Base-by-base conservation (phyloP, 2,797 vertebrate species). In the Gambusia yucatana region DNA sequence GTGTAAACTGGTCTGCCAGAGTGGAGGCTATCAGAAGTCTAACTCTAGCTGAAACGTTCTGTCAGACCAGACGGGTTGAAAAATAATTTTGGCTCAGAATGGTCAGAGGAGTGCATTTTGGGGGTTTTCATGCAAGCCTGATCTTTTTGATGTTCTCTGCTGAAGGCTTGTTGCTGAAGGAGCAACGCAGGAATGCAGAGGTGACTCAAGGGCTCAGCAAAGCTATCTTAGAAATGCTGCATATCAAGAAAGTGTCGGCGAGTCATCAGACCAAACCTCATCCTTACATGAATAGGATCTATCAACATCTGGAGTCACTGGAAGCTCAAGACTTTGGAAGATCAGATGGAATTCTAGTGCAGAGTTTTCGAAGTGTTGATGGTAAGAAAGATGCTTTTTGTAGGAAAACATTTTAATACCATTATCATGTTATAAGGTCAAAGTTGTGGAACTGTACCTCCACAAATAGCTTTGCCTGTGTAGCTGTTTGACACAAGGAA, bases 221-320 rank as follows among this genome's bases (percentile, higher is more conserved):
- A 84, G 94, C 94, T 47, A 94, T 94, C 86, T 71, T 96, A 87
- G 95, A 96, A 87, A 95, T 96, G 95, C 82, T 96, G 1, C 95
- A 96, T 63, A 95, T 96, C 71, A 90, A 93, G 44, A 95, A 93
- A 82, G 88, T 96, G 59, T 95, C 94, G 1, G 88, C 87, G 0
- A 94, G 83, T 30, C 92, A 90, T 41, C 89, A 90, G 78, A 86
- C 85, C 6, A 92, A 93, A 83, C 93, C 94, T 1, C 96, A 96
- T 86, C 95, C 95, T 0, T 96, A 96, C 87, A 95, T 96, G 95
- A 96, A 82, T 84, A 91, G 85, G 61, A 76, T 96, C 72, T 96
- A 95, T 46, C 92, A 93, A 84, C 88, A 79, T 0, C 77, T 95
- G 85, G 90, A 92, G 59, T 76, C 89, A 1, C 88, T 93, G 83